A percentile compares a stretch with the other conserved stretches of the same genome.
Conservation (phyloP, 2,113 vertebrate species). For the Rhizomys pruinosus region DNA sequence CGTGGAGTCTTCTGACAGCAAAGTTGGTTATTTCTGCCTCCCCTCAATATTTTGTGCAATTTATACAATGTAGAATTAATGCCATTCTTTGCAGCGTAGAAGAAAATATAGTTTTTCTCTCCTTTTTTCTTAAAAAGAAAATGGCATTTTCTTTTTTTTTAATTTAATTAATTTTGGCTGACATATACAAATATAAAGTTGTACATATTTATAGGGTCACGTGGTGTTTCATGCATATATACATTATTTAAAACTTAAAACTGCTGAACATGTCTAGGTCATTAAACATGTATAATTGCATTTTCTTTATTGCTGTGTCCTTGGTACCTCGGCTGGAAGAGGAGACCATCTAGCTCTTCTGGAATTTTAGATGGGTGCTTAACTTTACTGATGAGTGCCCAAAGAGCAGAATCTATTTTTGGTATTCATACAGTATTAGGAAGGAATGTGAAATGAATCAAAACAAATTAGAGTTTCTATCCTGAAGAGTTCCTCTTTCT, state of each 20-base stretch:
- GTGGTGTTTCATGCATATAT: too few species aligned
- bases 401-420: not conserved
- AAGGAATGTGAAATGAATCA: slow-evolving; percentile 12
- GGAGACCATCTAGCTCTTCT: not conserved
- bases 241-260: too few species aligned
- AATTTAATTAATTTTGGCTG: too few species aligned
- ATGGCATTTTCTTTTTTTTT: not conserved
- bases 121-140: not conserved
- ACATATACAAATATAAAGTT: too few species aligned
- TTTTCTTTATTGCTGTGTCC: too few species aligned
- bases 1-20: not conserved
- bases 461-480: slow-evolving; percentile 23
- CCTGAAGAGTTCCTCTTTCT: slow-evolving; percentile 5
- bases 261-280: too few species aligned
- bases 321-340: not conserved
- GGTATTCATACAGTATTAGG: not conserved
- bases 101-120: slow-evolving; percentile 10
- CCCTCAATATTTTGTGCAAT: not conserved
- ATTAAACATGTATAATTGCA: too few species aligned
- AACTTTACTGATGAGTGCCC: not conserved
- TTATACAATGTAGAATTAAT: not conserved
- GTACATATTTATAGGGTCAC: too few species aligned
- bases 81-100: not conserved
- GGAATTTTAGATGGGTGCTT: not conserved
- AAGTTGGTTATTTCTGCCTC: not conserved